phyloP scores from a whole-genome alignment of 1,140 invertebrate genomes.

The Lineus longissimus region DNA sequence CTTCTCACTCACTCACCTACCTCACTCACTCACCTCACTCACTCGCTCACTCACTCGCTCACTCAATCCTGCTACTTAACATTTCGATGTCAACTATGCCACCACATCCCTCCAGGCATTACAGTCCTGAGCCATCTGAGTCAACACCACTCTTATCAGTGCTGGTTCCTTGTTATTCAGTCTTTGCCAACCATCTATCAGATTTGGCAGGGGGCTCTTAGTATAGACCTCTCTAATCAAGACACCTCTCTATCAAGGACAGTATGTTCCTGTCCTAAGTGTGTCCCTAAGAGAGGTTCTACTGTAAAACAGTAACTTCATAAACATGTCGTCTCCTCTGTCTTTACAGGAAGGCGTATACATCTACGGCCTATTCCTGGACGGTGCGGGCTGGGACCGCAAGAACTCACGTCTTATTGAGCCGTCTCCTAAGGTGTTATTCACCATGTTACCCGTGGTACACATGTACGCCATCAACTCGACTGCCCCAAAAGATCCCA shows the following conservation, averaged over 20 bases:
- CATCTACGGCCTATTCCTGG: conserved; percentile 17
- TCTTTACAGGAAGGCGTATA: conserved; percentile 14
- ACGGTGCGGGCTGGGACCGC: conserved; percentile 21
- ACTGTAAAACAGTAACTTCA: too few relatives aligned
- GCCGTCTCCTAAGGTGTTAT: conserved; percentile 20
- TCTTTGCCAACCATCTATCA: too few relatives aligned
- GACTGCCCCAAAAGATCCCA: conserved; percentile 78
- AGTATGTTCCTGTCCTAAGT: too few relatives aligned
- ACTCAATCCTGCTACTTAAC: not conserved
- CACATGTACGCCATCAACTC: conserved; percentile 41
- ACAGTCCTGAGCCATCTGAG: too few relatives aligned
- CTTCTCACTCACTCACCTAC: too few relatives aligned
- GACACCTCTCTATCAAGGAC: too few relatives aligned
- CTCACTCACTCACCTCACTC: not conserved
- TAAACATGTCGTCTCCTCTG: too few relatives aligned
- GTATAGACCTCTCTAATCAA: too few relatives aligned
- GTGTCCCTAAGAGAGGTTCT: too few relatives aligned
- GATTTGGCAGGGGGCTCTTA: too few relatives aligned
- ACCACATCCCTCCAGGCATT: too few relatives aligned
- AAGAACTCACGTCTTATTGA: conserved; percentile 16
- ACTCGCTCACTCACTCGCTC: not conserved
- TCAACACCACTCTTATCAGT: not conserved
- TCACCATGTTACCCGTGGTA: conserved; percentile 19
- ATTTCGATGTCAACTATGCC: too few relatives aligned
- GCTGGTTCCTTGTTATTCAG: not conserved